Conservation (phyloP, 2,113 vertebrate genomes). For the Dicerorhinus sumatrensis region DNA sequence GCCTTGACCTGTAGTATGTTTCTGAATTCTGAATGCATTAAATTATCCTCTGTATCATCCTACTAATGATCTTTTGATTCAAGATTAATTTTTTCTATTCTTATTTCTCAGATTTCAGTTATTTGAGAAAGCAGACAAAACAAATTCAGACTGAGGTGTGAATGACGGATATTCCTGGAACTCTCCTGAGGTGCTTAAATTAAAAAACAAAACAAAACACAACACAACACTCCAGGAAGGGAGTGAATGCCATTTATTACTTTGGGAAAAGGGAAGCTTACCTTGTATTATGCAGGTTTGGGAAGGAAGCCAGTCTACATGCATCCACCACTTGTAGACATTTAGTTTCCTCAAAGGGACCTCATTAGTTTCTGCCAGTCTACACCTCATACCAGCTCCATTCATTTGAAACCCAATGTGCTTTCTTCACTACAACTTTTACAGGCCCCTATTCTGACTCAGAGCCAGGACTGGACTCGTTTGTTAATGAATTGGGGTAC, state of each 20-base stretch:
- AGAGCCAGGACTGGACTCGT: not conserved
- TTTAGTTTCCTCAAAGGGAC: not conserved
- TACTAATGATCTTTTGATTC: not conserved
- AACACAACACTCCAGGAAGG: not conserved
- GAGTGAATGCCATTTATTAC: not conserved
- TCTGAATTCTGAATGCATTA: not conserved
- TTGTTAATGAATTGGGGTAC: not conserved
- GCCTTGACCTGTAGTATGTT: not conserved
- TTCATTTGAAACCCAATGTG: not conserved
- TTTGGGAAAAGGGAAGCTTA: not conserved
- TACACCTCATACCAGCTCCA: not conserved
- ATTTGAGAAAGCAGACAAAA: slow-evolving; percentile 30
- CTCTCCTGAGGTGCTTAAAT: not conserved
- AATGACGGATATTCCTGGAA: not conserved
- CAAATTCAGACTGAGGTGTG: not conserved
- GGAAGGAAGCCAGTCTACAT: not conserved
- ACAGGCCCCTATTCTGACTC: not conserved
- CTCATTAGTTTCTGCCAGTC: not conserved
- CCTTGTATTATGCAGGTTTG: not conserved
- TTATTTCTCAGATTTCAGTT: slow-evolving; percentile 10
- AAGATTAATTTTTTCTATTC: not conserved
- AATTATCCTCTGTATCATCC: not conserved
- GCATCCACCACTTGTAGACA: not conserved
- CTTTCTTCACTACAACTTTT: not conserved
- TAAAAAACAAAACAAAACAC: not conserved